Evolutionary conservation across 2,113 vertebrate species (phyloP).

Genomic region (Amphiprion ocellaris): DNA sequence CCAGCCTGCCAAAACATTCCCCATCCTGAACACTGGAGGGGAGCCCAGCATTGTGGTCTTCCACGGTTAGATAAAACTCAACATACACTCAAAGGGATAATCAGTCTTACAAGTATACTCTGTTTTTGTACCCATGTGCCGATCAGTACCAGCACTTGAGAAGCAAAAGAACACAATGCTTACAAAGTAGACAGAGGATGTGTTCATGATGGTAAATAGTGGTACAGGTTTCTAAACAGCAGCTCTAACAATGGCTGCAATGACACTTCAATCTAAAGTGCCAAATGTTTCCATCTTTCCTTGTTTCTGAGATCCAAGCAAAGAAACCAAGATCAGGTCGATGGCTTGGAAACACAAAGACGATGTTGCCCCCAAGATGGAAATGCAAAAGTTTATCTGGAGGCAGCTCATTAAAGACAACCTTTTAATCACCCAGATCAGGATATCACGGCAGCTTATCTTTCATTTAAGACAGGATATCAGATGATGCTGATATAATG

Average conservation of each 20-base stretch:
- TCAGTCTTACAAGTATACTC: background rate
- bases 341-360: background rate
- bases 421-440: constrained; percentile 68
- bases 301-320: background rate
- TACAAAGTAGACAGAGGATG: constrained; percentile 1
- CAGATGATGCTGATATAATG: constrained; percentile 53
- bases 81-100: constrained; percentile 16
- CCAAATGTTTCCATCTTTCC: constrained; percentile 1
- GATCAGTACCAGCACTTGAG: constrained; percentile 14
- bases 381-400: constrained; percentile 69
- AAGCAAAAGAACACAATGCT: background rate
- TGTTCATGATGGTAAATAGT: constrained; percentile 8
- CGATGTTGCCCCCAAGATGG: constrained; percentile 25
- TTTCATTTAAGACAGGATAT: constrained; percentile 76
- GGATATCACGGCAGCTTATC: constrained; percentile 67
- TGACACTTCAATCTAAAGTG: background rate
- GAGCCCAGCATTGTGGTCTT: constrained; percentile 30
- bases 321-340: constrained; percentile 18
- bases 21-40: constrained; percentile 40
- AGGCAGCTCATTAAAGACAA: constrained; percentile 64
- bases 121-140: constrained; percentile 1
- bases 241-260: constrained; percentile 3
- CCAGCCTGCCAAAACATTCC: constrained; percentile 48
- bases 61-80: constrained; percentile 29
- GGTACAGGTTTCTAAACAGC: constrained; percentile 9